Evolutionary conservation across 1,140 invertebrate species (phyloP).

Genomic region (Diabrotica undecimpunctata): DNA sequence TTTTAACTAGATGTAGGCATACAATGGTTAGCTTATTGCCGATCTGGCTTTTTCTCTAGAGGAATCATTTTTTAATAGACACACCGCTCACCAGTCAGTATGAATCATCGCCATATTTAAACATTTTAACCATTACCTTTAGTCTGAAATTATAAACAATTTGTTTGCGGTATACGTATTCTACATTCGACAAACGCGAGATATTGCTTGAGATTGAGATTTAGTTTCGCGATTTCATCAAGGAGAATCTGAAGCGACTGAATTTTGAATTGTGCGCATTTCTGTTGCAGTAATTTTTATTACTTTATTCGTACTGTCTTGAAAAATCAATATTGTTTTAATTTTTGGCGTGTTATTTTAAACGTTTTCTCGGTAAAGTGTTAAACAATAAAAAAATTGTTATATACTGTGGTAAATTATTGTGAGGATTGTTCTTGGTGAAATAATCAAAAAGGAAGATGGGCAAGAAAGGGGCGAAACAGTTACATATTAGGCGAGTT

Average conservation of each 20-base stretch:
- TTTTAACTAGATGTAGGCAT: neutral
- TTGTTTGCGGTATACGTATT: constrained; percentile 3
- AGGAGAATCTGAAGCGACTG: constrained; percentile 7
- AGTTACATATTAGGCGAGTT: constrained; percentile 5
- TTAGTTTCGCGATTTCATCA: constrained; percentile 1
- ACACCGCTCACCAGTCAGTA: constrained; percentile 1
- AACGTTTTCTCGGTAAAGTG: too few species aligned
- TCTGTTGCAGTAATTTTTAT: neutral
- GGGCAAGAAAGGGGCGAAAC: constrained; percentile 8
- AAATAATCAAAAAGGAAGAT: constrained; percentile 2
- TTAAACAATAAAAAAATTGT: too few species aligned
- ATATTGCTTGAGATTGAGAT: neutral
- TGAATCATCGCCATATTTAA: constrained; percentile 18
- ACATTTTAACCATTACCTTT: constrained; percentile 13
- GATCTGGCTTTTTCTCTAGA: constrained; percentile 13
- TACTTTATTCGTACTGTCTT: too few species aligned
- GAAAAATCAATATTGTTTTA: too few species aligned
- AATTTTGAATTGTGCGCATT: neutral
- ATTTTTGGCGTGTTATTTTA: too few species aligned
- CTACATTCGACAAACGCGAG: too few species aligned
- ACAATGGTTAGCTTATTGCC: constrained; percentile 6
- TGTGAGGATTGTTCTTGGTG: neutral
- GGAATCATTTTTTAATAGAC: constrained; percentile 12
- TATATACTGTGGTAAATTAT: neutral
- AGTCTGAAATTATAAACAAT: constrained; percentile 11